Base-by-base conservation (phyloP, 2,113 vertebrate genomes). In the Azemiops feae region DNA sequence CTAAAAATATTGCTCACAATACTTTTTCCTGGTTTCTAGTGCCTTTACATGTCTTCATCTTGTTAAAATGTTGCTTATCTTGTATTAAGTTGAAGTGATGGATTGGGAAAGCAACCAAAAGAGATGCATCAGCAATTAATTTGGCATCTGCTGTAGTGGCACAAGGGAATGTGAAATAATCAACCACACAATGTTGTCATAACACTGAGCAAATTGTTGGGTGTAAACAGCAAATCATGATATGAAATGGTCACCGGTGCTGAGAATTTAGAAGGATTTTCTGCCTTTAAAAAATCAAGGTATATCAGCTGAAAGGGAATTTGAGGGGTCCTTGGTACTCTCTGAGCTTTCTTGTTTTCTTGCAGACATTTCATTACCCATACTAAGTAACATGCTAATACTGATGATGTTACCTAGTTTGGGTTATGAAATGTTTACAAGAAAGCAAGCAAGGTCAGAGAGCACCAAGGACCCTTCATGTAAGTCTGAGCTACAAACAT, bases 1-100 rank as follows among this genome's bases (percentile, higher is more conserved):
- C 7, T 94, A 91, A 95, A 92, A 96, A 93, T 94, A 95, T 43
- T 96, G 10, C 25, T 87, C 57, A 0, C 12, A 93, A 50, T 88
- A 43, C 39, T 92, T 90, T 92, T 90, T 57, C 54, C 5, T 92
- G 45, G 2, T 0, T 93, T 95, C 88, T 20, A 58, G 8, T 92
- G 9, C 0, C 93, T 16, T 20, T 43, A 91, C 5, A 0, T 94
- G 94, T 95, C 89, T 94, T 95, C 94, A 54, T 93, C 93, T 93
- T 93, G 20, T 91, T 92, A 4, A 3, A 90, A 39, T 90, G 81
- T 47, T 92, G 86, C 89, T 87, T 92, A 69, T 92, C 60, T 81
- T 55, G 6, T 92, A 90, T 6, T 89, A 50, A 55, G 55, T 93
- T 55, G 91, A 11, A 92, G 55, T 0, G 1, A 43, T 95, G 93